Evolutionary conservation across 2,888 invertebrate genomes (phyloP).

Genomic region (Subacronicta megacephala): DNA sequence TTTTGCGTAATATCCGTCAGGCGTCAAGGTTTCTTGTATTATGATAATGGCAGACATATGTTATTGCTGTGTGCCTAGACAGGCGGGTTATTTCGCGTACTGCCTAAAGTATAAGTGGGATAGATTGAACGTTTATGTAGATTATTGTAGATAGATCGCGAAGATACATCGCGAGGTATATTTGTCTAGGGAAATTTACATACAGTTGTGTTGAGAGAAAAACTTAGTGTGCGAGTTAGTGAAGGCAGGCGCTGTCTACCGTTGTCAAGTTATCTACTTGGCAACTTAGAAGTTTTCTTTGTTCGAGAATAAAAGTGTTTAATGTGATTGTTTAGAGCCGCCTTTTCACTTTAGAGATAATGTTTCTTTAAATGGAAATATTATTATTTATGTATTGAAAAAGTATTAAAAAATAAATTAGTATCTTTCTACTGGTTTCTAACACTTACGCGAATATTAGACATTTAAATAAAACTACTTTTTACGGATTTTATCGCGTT

Average conservation of each 20-base stretch:
- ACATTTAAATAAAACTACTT: too few species aligned
- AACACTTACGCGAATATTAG: too few species aligned
- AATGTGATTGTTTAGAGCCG: neutral
- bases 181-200: slow-evolving; percentile 46
- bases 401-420: too few species aligned
- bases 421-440: too few species aligned
- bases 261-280: slow-evolving; percentile 27
- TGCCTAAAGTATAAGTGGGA: slow-evolving; percentile 25
- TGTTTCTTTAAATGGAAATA: too few species aligned
- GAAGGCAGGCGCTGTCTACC: slow-evolving; percentile 17
- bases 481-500: too few species aligned
- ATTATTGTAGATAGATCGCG: slow-evolving; percentile 48
- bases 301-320: slow-evolving; percentile 11
- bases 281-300: slow-evolving; percentile 21
- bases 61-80: slow-evolving; percentile 27
- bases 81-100: slow-evolving; percentile 26
- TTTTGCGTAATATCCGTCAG: slow-evolving; percentile 31
- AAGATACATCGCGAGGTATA: slow-evolving; percentile 19
- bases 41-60: slow-evolving; percentile 45
- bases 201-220: slow-evolving; percentile 18
- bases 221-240: slow-evolving; percentile 14
- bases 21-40: slow-evolving; percentile 49
- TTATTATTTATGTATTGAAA: too few species aligned
- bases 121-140: slow-evolving; percentile 52
- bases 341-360: neutral